Evolutionary conservation across 2,797 vertebrate genomes (phyloP).

Genomic region (Ptychadena robeensis): DNA sequence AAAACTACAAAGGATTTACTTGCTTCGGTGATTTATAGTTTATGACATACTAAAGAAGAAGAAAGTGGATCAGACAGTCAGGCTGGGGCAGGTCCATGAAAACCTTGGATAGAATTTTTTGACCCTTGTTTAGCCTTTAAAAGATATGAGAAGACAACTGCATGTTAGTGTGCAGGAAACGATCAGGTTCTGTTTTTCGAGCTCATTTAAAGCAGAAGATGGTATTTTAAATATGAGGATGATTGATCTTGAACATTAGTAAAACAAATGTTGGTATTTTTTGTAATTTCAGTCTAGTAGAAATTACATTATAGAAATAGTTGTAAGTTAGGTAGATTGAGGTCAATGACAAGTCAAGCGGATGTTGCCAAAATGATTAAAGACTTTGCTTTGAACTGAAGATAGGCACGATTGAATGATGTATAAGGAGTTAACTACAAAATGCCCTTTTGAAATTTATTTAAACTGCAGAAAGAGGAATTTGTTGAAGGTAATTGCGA

Average conservation of each 20-base stretch:
- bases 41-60: slow-evolving; percentile 11
- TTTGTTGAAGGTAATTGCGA: too few relatives aligned
- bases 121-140: slow-evolving; percentile 16
- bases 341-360: neutral
- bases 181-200: slow-evolving; percentile 37
- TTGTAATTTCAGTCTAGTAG: slow-evolving; percentile 33
- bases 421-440: neutral
- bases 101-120: slow-evolving; percentile 12
- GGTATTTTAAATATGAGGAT: slow-evolving; percentile 25
- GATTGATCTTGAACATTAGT: slow-evolving; percentile 26
- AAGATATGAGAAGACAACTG: slow-evolving; percentile 26
- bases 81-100: slow-evolving; percentile 7
- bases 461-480: neutral
- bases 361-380: slow-evolving; percentile 12
- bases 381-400: neutral
- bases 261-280: slow-evolving; percentile 12
- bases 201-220: slow-evolving; percentile 18
- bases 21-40: slow-evolving; percentile 41
- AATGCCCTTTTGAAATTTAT: neutral
- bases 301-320: slow-evolving; percentile 1
- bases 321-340: neutral
- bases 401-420: neutral
- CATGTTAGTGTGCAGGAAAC: slow-evolving; percentile 1
- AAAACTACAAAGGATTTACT: slow-evolving; percentile 41
- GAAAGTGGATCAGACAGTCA: slow-evolving; percentile 25